phyloP scores from a whole-genome alignment of 2,113 vertebrate species.

The Dipodomys ordii region DNA sequence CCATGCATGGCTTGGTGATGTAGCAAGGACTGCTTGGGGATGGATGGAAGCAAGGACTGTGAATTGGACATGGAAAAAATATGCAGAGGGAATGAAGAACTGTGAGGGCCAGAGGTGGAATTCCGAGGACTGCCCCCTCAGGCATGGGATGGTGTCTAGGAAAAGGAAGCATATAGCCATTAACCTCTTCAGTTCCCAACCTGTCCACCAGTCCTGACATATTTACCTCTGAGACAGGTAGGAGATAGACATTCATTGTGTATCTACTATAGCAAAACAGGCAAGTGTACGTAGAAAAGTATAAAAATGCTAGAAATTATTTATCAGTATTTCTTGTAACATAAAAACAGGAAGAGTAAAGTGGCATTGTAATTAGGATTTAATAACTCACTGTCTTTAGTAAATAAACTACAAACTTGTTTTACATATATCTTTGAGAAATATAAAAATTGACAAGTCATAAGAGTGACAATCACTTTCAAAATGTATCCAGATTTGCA shows the following conservation, averaged over 20 bases:
- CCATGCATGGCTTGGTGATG: not conserved
- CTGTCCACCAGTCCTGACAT: not conserved
- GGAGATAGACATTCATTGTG: not conserved
- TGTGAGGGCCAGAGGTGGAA: not conserved
- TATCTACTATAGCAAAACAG: not conserved
- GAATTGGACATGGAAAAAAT: not conserved
- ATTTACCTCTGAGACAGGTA: not conserved
- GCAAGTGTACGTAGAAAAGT: not conserved
- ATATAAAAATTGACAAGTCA: constrained; percentile 21
- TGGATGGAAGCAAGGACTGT: not conserved
- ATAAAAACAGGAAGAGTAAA: constrained; percentile 15
- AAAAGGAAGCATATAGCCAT: not conserved
- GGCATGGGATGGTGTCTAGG: not conserved
- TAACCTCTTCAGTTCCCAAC: not conserved
- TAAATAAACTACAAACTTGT: constrained; percentile 33
- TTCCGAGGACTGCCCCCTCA: not conserved
- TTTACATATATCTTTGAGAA: constrained; percentile 55
- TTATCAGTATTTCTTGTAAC: not conserved
- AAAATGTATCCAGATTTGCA: constrained; percentile 36
- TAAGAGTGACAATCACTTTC: constrained; percentile 33
- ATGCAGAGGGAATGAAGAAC: not conserved
- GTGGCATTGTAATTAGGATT: constrained; percentile 50
- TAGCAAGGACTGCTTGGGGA: not conserved
- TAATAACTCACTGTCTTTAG: constrained; percentile 33
- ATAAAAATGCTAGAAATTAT: not conserved